phyloP scores from a whole-genome alignment of 1,140 invertebrate species.

The Drosophila chauvacae region DNA sequence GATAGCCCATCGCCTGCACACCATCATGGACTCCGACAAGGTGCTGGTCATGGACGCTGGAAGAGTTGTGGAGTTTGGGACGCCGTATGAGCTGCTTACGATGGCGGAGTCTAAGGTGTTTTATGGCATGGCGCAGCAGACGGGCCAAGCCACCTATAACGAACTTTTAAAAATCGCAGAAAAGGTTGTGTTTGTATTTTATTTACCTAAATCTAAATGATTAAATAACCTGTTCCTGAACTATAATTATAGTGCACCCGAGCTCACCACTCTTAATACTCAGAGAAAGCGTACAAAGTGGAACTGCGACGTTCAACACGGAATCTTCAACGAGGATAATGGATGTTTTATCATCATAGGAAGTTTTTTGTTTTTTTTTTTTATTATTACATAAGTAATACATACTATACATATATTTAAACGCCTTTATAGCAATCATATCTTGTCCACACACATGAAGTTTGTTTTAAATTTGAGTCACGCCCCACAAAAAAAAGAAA shows the following conservation, averaged over 20 bases:
- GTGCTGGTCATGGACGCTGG: slow-evolving; percentile 88
- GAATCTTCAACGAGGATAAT: neutral
- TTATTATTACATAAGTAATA: neutral
- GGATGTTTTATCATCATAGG: neutral
- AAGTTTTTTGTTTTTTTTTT: no score
- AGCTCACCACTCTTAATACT: neutral
- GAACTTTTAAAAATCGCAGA: slow-evolving; percentile 87
- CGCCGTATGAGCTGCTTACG: slow-evolving; percentile 87
- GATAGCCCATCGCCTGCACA: slow-evolving; percentile 93
- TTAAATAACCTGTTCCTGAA: no score
- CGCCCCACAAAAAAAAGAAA: neutral
- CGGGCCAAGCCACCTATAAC: slow-evolving; percentile 87
- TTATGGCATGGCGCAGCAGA: slow-evolving; percentile 88
- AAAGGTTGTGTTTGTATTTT: slow-evolving; percentile 83
- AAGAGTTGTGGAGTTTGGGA: slow-evolving; percentile 87
- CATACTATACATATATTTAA: no score
- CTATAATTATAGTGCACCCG: neutral
- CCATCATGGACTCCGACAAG: slow-evolving; percentile 89
- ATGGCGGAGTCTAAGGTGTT: slow-evolving; percentile 84
- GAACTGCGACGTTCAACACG: no score
- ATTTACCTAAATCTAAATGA: neutral
- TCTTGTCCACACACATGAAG: no score
- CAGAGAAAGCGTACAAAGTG: neutral
- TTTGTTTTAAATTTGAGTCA: neutral
- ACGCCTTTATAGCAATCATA: neutral